Percentiles rank a stretch among this genome's conserved stretches.
These are phyloP conservation scores for Pristionchus entomophagus DNA, from an alignment of 2,888 invertebrate genomes.

Conservation along the genomic window DNA sequence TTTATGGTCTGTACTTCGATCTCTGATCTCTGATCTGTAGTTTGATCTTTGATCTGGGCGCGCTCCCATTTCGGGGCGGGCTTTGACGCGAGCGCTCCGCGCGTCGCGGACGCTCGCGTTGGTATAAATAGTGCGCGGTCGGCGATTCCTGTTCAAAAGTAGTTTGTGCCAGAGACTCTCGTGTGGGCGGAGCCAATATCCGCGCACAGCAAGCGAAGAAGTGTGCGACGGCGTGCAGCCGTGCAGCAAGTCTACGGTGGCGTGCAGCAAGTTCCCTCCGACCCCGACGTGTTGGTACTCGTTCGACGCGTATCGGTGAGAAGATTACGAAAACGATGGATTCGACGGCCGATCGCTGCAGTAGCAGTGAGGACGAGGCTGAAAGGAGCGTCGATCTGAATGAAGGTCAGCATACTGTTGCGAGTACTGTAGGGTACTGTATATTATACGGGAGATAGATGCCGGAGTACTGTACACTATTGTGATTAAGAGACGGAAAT, in stretches of 20 bases:
- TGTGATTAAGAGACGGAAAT: too few relatives aligned
- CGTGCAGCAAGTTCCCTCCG: neutral
- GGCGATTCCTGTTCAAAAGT: slow-evolving; percentile 40
- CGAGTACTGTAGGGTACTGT: too few relatives aligned
- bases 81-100: neutral
- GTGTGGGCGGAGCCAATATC: slow-evolving; percentile 38
- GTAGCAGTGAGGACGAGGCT: slow-evolving; percentile 16
- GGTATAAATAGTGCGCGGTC: slow-evolving; percentile 43
- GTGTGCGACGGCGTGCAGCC: slow-evolving; percentile 3
- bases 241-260: neutral
- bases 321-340: slow-evolving; percentile 4
- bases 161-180: slow-evolving; percentile 21
- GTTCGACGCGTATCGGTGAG: slow-evolving; percentile 28
- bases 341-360: neutral
- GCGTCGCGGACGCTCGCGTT: slow-evolving; percentile 37
- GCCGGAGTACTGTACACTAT: too few relatives aligned
- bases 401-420: too few relatives aligned
- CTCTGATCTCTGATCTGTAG: too few relatives aligned
- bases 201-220: neutral
- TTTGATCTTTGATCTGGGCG: too few relatives aligned
- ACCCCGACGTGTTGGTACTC: neutral
- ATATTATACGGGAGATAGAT: too few relatives aligned
- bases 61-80: too few relatives aligned
- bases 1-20: too few relatives aligned
- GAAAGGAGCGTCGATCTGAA: neutral